Evolutionary conservation across 2,113 vertebrate species (phyloP), one percentile per base, ranked within the genome.

Genomic region (Atractosteus spatula): DNA sequence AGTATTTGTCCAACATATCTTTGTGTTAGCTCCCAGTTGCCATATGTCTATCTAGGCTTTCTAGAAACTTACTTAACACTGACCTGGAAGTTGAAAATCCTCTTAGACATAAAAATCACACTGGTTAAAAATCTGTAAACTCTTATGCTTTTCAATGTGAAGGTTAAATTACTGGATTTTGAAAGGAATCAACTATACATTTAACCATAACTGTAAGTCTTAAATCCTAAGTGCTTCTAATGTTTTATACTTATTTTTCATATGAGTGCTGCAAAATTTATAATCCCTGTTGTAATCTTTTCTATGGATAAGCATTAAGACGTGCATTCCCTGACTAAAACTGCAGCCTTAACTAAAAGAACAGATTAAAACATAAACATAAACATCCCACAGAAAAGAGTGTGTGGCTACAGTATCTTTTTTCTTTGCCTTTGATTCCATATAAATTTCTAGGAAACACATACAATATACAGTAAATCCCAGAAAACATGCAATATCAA

Each of bases 241-340:
- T 89, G 86, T 88, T 87, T 87, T 80, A 79, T 77, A 77, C 76
- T 81, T 88, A 87, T 86, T 89, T 84, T 91, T 92, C 78, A 87
- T 83, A 87, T 85, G 82, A 89, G 84, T 84, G 86, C 83, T 80
- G 85, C 84, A 89, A 85, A 91, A 88, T 85, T 84, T 85, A 77
- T 91, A 92, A 91, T 91, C 90, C 90, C 78, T 79, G 73, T 84
- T 85, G 87, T 88, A 89, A 91, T 89, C 85, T 89, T 88, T 61
- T 85, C 86, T 77, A 83, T 87, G 84, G 85, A 88, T 73, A 81
- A 77, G 85, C 81, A 85, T 87, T 91, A 89, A 87, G 89, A 90
- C 86, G 86, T 83, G 79, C 75, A 84, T 81, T 80, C 74, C 82
- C 80, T 76, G 78, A 61, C 83, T 83, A 83, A 84, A 84, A 89